Evolutionary conservation across 23 tunicate species (phyloP), one percentile per base, ranked within the genome.

Genomic region (Diplosoma virens): DNA sequence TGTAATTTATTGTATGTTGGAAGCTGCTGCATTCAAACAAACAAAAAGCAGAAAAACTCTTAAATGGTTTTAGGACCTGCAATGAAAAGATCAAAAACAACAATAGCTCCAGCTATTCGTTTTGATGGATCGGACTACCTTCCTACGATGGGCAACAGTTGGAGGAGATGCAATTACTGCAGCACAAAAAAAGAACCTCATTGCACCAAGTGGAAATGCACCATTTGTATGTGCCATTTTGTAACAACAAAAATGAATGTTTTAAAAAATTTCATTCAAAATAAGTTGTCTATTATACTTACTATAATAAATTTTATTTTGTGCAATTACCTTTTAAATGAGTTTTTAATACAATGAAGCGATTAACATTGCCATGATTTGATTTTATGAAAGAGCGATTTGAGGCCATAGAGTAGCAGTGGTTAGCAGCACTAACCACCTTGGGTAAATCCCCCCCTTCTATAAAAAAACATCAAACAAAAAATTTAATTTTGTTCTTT

Each of bases 131-230:
- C 33, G 5, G 35, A 63, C 36, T 37, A 25, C 35, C 30, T 63
- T 7, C 70, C 70, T 11, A 6, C 9, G 7, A 30, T 63, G 33
- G 20, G 20, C 27, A 35, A 29, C 27, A 63, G 30, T 3, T 63
- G 70, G 70, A 26, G 70, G 35, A 29, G 70, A 29, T 63, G 70
- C 6, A 63, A 63, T 20, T 30, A 26, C 7, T 63, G 70, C 35
- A 26, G 35, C 36, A 63, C 70, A 7, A 29, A 63, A 30, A 63
- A 63, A 29, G 35, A 29, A 20, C 33, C 33, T 20, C 70, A 63
- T 63, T 37, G 70, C 70, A 63, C 70, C 27, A 63, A 63, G 30
- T 63, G 70, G 6, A 7, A 6, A 20, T 63, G 70, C 20, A 63
- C 70, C 20, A 63, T 63, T 30, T 63, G 70, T 20, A 29, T 5